Conservation (phyloP, 2,797 vertebrate species). For the Pseudopleuronectes americanus region DNA sequence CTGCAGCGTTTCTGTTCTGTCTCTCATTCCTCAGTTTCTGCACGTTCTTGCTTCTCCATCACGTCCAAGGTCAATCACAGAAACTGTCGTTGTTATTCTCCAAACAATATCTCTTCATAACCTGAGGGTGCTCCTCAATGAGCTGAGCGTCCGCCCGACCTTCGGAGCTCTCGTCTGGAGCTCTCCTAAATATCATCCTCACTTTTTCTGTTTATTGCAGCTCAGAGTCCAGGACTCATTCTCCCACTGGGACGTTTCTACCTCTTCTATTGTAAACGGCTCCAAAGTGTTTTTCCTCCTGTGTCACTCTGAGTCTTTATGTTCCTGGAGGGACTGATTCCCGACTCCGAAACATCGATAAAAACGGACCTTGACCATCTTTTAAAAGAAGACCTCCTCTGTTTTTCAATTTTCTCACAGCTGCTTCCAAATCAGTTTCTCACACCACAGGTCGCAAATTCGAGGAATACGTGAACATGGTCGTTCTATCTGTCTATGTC, state of each 20-base stretch:
- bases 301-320: neutral
- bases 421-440: neutral
- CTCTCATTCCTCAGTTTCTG: no score
- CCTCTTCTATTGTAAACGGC: neutral
- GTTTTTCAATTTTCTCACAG: constrained; percentile 8
- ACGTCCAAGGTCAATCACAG: neutral
- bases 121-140: neutral
- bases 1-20: neutral
- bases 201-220: neutral
- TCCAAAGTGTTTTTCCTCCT: neutral
- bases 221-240: neutral
- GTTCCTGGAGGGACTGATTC: neutral
- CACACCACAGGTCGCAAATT: neutral
- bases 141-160: neutral
- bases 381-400: neutral
- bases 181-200: neutral
- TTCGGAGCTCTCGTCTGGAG: neutral
- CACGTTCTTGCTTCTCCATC: neutral
- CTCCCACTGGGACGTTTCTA: neutral
- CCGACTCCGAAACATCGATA: neutral
- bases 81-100: no score
- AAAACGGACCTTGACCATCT: neutral
- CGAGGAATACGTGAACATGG: no score
- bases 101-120: neutral
- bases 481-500: no score